Base-by-base conservation (phyloP, 2,888 invertebrate species). In the Yponomeuta evonymella region DNA sequence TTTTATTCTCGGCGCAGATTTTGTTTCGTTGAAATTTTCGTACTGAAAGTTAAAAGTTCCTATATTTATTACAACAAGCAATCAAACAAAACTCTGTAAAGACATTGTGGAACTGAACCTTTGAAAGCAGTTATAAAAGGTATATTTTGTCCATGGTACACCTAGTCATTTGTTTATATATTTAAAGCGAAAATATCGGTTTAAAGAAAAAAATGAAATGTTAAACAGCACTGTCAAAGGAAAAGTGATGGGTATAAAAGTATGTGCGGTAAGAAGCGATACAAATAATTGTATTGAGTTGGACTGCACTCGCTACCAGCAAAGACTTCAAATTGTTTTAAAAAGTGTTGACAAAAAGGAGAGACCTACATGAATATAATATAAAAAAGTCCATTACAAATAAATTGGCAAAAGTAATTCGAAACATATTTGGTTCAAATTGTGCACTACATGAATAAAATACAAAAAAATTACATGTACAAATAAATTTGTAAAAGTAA, bases 131-230 rank as follows among this genome's bases (percentile, higher is more conserved):
- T 15, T 58, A 58, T 75, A 33, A 79, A 67, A 82, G 81, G 84
- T 83, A 79, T 84, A 82, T 85, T 85, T 84, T 86, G 87, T 89
- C 86, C 88, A 89, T 81, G 88, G 86, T 88, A 88, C 82, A 84
- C 86, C 91, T 90, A 90, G 91, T 90, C 91, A 90, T 90, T 58
- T 90, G 89, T 88, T 87, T 86, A 86, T 87, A 82, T 88, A 83
- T 83, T 76, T 72, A 71, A 58, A 58, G 15, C 51, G 51, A 58
- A 79, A 79, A 48, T 68, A 68, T 68, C 51, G 51, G 68, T 30
- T 29, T 81, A 82, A 79, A 76, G 76, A 76, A 78, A 79, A 81
- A 80, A 15, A 58, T 12, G 51, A 5, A 58, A 58, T 4, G 51
- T 58, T 58, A 58, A 51, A 15, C 51, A 15, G 15, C 51, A 58